Conservation (phyloP, 2,797 vertebrate genomes). For the Lutjanus argentimaculatus region DNA sequence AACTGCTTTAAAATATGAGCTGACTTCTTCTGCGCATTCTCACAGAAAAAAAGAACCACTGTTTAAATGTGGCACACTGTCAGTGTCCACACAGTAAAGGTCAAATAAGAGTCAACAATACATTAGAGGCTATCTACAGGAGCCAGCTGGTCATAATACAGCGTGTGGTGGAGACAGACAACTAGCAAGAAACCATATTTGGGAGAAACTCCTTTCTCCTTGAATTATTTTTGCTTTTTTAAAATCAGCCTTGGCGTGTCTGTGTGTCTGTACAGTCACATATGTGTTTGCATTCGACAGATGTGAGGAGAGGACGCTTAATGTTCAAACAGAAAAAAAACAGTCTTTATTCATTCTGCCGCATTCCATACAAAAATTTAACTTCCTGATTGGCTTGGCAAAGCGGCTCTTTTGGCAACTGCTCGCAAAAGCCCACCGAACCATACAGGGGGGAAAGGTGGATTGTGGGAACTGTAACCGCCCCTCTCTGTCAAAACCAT, state of each 20-base stretch:
- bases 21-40: conserved; percentile 1
- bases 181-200: conserved; percentile 13
- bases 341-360: conserved; percentile 81
- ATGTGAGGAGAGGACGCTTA: conserved; percentile 66
- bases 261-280: conserved; percentile 16
- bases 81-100: conserved; percentile 19
- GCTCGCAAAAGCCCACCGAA: conserved; percentile 56
- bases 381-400: conserved; percentile 71
- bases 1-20: conserved; percentile 33
- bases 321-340: conserved; percentile 67
- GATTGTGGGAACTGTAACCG: conserved; percentile 20
- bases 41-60: background rate
- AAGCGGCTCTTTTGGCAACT: conserved; percentile 67
- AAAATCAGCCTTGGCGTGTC: background rate
- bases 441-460: background rate
- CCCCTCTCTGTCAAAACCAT: conserved; percentile 46
- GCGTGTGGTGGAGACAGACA: conserved; percentile 23
- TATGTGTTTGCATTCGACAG: conserved; percentile 58
- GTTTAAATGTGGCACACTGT: conserved; percentile 7
- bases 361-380: conserved; percentile 77
- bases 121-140: conserved; percentile 62
- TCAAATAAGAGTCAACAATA: conserved; percentile 33
- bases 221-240: background rate
- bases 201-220: conserved; percentile 21
- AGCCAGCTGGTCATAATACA: conserved; percentile 62